These are phyloP conservation scores for Lasiurus borealis DNA, from an alignment of 2,113 vertebrate species.

Conservation along the genomic window DNA sequence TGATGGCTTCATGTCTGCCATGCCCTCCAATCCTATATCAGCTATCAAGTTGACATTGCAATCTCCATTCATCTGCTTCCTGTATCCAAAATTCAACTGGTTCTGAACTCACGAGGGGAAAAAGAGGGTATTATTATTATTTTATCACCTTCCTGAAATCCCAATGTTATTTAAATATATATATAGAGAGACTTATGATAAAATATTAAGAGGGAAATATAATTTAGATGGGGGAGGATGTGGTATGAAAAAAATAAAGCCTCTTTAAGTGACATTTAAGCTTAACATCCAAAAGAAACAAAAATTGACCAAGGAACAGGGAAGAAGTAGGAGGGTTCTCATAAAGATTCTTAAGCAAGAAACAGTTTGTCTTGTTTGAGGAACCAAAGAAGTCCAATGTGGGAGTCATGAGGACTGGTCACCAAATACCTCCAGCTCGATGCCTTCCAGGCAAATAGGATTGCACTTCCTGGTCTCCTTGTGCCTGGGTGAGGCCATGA, in stretches of 20 bases:
- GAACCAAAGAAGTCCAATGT: not conserved
- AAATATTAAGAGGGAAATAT: not conserved
- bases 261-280: not conserved
- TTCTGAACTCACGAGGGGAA: not conserved
- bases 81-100: not conserved
- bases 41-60: not conserved
- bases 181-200: not conserved
- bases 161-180: not conserved
- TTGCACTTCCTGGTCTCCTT: not conserved
- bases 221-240: not conserved
- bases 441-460: conserved; percentile 57
- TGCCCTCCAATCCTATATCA: not conserved
- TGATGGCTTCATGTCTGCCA: not conserved
- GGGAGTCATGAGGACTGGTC: not conserved
- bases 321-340: not conserved
- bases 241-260: not conserved
- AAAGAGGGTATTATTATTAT: not conserved
- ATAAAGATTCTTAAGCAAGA: conserved; percentile 7
- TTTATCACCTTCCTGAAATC: not conserved
- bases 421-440: not conserved
- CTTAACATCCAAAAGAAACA: conserved; percentile 20
- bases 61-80: not conserved
- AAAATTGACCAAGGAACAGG: conserved; percentile 4
- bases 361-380: conserved; percentile 32
- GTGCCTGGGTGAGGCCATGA: not conserved